phyloP scores from a whole-genome alignment of 2,797 vertebrate genomes.

The Bradypodion ventrale region DNA sequence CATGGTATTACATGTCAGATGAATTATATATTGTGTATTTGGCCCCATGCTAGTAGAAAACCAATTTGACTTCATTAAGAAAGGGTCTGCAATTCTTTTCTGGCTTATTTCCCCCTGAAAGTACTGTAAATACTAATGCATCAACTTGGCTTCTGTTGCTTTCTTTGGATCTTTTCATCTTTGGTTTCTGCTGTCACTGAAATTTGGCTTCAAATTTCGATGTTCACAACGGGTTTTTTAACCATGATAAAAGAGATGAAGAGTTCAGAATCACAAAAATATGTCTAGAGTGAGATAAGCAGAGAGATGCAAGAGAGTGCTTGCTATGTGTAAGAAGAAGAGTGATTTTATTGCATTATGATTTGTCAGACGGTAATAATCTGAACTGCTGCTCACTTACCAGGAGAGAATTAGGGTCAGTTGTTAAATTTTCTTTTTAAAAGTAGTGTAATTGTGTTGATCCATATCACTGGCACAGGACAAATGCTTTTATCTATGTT shows the following conservation, averaged over 20 bases:
- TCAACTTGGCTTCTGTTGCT: background rate
- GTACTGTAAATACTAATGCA: no score
- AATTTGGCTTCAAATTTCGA: background rate
- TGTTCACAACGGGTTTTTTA: background rate
- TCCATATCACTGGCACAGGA: conserved; percentile 31
- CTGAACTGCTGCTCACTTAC: conserved; percentile 50
- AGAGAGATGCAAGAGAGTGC: conserved; percentile 43
- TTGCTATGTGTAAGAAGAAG: conserved; percentile 54
- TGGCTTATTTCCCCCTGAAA: no score
- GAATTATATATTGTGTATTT: background rate
- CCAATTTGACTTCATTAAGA: background rate
- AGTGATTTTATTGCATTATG: conserved; percentile 60
- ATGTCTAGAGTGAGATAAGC: conserved; percentile 31
- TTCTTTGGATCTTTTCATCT: background rate
- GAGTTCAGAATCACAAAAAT: conserved; percentile 5
- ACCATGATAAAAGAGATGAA: background rate
- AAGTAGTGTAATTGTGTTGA: conserved; percentile 40
- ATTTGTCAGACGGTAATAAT: conserved; percentile 49
- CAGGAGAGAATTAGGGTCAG: conserved; percentile 23
- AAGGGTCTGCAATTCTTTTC: background rate
- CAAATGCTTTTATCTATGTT: conserved; percentile 48
- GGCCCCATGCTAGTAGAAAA: background rate
- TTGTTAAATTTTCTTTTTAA: background rate
- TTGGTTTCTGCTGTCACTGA: background rate
- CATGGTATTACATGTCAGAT: background rate